Base-by-base conservation (phyloP, 2,888 invertebrate species). In the Tupiocoris notatus region DNA sequence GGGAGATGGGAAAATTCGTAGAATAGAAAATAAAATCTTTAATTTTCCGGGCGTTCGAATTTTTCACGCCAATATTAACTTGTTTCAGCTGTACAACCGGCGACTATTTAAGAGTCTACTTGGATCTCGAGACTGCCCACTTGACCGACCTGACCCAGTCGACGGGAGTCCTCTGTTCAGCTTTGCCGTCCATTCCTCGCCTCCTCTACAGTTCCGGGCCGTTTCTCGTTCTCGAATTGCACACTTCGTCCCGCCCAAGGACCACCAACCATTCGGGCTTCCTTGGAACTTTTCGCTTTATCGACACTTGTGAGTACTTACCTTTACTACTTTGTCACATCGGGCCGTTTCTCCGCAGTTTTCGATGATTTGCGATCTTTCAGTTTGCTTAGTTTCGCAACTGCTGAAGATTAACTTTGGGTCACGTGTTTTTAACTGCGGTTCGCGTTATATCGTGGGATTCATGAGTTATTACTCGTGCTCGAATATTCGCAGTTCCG, bases 141-240 rank as follows among this genome's bases (percentile, higher is more conserved):
- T 89, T 93, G 82, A 92, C 90, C 84, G 92, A 93, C 84, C 88
- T 90, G 78, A 91, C 92, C 2, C 89, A 89, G 12, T 91, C 91
- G 89, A 90, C 91, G 64, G 87, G 88, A 59, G 86, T 90, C 79
- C 86, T 93, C 59, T 93, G 93, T 82, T 75, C 75, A 0, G 57
- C 75, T 3, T 21, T 66, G 6, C 59, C 66, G 9, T 39, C 57
- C 63, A 66, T 66, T 22, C 92, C 92, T 25, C 88, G 89, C 78
- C 88, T 90, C 12, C 86, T 92, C 75, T 93, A 91, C 86, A 92
- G 92, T 18, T 91, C 92, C 12, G 90, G 91, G 24, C 89, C 91
- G 0, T 89, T 89, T 1, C 86, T 93, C 25, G 89, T 93, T 25
- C 85, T 93, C 80, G 92, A 93, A 84, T 90, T 93, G 83, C 92